These are phyloP conservation scores for Drosophila longiperda DNA, from an alignment of 2,888 invertebrate genomes.

Conservation along the genomic window DNA sequence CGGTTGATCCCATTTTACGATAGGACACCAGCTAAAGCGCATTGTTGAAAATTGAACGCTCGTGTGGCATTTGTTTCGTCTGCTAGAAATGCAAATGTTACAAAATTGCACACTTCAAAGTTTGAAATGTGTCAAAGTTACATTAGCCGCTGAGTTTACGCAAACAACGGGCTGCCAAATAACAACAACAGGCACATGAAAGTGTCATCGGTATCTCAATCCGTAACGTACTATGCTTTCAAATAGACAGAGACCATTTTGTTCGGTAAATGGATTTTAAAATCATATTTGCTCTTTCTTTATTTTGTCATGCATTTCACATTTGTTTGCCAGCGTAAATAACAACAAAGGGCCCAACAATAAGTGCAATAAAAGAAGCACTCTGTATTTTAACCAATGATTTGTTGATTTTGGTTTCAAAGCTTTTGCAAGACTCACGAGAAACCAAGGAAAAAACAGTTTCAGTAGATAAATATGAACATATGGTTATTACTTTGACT, in stretches of 20 bases:
- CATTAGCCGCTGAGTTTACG: constrained; percentile 51
- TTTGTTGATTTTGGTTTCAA: constrained; percentile 47
- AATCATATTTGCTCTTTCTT: constrained; percentile 55
- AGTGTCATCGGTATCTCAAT: constrained; percentile 52
- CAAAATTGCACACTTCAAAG: constrained; percentile 70
- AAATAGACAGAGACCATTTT: constrained; percentile 38
- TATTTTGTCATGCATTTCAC: constrained; percentile 44
- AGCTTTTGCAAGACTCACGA: constrained; percentile 40
- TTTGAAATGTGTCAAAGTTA: constrained; percentile 66
- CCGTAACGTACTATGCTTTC: constrained; percentile 56
- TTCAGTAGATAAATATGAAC: constrained; percentile 10
- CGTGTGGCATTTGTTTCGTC: constrained; percentile 40
- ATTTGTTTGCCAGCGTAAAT: constrained; percentile 25
- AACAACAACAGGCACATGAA: constrained; percentile 27
- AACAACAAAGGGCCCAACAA: constrained; percentile 9
- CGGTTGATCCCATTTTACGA: constrained; percentile 1
- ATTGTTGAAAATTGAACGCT: constrained; percentile 29
- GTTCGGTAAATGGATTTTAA: constrained; percentile 55
- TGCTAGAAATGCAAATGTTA: constrained; percentile 55
- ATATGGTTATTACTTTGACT: constrained; percentile 19
- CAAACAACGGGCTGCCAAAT: constrained; percentile 41
- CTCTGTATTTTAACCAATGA: constrained; percentile 42
- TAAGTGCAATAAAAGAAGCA: constrained; percentile 30
- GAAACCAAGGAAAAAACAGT: constrained; percentile 36
- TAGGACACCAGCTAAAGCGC: neutral